A percentile compares a stretch with the other conserved stretches of the same genome.
Evolutionary conservation across 2,888 invertebrate genomes (phyloP).

Genomic region (Atrina japonica): DNA sequence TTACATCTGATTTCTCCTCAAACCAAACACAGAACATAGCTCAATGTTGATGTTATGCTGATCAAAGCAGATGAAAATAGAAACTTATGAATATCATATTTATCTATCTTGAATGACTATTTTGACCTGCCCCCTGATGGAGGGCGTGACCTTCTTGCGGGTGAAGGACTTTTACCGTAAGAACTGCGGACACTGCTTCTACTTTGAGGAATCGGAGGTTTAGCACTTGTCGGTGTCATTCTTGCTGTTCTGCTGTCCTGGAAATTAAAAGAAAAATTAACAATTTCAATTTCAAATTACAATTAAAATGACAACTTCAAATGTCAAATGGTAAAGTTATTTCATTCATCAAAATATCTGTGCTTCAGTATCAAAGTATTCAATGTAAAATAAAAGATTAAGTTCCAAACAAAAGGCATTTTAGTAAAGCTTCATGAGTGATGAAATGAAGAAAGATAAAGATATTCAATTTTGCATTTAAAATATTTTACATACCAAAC

Average conservation of each 20-base stretch:
- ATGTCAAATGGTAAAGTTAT: neutral
- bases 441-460: too few species aligned
- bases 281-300: neutral
- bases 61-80: too few species aligned
- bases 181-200: constrained; percentile 51
- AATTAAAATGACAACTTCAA: neutral
- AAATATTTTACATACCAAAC: too few species aligned
- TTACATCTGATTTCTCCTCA: too few species aligned
- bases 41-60: too few species aligned
- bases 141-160: constrained; percentile 61
- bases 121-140: constrained; percentile 50
- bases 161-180: constrained; percentile 59
- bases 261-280: constrained; percentile 39
- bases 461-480: too few species aligned
- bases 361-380: too few species aligned
- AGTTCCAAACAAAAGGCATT: too few species aligned
- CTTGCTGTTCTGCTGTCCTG: constrained; percentile 63
- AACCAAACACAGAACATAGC: too few species aligned
- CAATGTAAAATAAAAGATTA: too few species aligned
- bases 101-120: constrained; percentile 20
- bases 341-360: neutral
- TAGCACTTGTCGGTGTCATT: constrained; percentile 68
- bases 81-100: too few species aligned
- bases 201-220: constrained; percentile 67
- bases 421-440: too few species aligned